phyloP scores from a whole-genome alignment of 2,888 invertebrate genomes.

The Heliconius charithonia region DNA sequence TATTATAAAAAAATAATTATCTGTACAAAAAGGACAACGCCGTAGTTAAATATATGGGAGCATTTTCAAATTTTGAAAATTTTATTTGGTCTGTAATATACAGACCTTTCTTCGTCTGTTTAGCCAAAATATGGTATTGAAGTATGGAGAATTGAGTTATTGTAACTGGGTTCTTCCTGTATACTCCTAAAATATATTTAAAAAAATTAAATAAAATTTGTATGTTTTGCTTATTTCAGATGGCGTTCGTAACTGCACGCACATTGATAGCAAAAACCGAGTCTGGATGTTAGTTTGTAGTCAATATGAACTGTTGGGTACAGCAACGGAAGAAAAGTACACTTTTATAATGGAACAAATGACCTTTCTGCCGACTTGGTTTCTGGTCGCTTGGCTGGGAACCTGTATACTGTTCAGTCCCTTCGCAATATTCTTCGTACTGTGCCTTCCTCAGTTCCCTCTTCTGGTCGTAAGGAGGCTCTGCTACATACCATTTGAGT shows the following conservation, averaged over 20 bases:
- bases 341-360: slow-evolving; percentile 75
- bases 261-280: slow-evolving; percentile 55
- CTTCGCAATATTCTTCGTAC: slow-evolving; percentile 85
- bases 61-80: background rate
- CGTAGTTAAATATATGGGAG: too few species aligned
- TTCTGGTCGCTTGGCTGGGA: slow-evolving; percentile 85
- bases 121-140: too few species aligned
- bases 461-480: slow-evolving; percentile 86
- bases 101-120: too few species aligned
- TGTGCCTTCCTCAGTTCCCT: slow-evolving; percentile 88
- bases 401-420: slow-evolving; percentile 87
- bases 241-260: slow-evolving; percentile 76
- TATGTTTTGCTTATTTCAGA: slow-evolving; percentile 66
- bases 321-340: slow-evolving; percentile 42
- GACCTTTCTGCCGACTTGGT: slow-evolving; percentile 81
- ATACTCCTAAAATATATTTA: too few species aligned
- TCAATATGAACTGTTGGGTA: slow-evolving; percentile 63
- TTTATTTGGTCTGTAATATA: background rate
- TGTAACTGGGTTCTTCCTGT: too few species aligned
- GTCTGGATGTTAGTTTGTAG: slow-evolving; percentile 46
- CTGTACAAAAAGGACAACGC: too few species aligned
- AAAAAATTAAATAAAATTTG: background rate
- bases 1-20: too few species aligned
- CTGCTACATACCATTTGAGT: slow-evolving; percentile 87
- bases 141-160: too few species aligned